phyloP scores from a whole-genome alignment of 1,140 invertebrate genomes.

The Drosophila prosaltans region DNA sequence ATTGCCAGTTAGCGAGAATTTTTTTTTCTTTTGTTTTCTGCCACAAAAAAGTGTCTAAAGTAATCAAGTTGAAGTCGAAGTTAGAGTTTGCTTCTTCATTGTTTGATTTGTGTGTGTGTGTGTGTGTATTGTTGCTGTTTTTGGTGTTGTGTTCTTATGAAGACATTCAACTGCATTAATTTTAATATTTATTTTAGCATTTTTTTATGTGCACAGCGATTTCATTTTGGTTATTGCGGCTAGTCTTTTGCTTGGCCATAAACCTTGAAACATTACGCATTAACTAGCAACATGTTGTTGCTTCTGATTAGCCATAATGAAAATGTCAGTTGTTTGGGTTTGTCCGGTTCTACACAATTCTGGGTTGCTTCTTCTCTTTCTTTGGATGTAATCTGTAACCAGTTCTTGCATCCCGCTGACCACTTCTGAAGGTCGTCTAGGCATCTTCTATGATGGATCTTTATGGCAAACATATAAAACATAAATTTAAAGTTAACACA shows the following conservation, averaged over 20 bases:
- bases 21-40: background rate
- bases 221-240: background rate
- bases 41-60: conserved; percentile 28
- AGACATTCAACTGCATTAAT: conserved; percentile 72
- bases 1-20: conserved; percentile 36
- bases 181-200: conserved; percentile 70
- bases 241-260: conserved; percentile 4
- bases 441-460: background rate
- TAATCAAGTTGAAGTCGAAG: conserved; percentile 34
- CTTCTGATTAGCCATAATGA: conserved; percentile 44
- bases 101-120: conserved; percentile 11
- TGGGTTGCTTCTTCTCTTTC: conserved; percentile 3
- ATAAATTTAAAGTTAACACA: no score
- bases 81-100: conserved; percentile 47
- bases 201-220: conserved; percentile 50
- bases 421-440: conserved; percentile 9
- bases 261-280: conserved; percentile 77
- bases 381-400: conserved; percentile 11
- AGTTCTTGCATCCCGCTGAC: conserved; percentile 15
- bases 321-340: conserved; percentile 69
- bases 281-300: conserved; percentile 24
- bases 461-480: background rate
- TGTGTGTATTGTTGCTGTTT: conserved; percentile 41
- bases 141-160: conserved; percentile 46
- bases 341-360: conserved; percentile 20